Percentiles rank a stretch among this genome's conserved stretches.
Evolutionary conservation across 2,797 vertebrate species (phyloP).

Genomic region (Ctenopoma kingsleyae): DNA sequence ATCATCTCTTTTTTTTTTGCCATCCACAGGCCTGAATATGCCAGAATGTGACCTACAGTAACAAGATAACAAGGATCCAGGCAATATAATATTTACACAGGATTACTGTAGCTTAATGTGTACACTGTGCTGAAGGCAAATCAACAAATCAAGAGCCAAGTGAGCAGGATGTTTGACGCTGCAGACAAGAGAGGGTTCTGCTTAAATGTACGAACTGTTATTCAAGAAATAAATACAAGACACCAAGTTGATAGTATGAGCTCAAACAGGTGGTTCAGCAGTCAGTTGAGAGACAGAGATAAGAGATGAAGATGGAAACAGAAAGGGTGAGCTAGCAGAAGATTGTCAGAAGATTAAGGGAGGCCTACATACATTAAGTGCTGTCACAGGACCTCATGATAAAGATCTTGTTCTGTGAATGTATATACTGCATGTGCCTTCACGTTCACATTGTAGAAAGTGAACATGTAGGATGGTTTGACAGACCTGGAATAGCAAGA

Average conservation of each 20-base stretch:
- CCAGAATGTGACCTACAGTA: neutral
- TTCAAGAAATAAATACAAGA: neutral
- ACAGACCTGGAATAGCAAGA: slow-evolving; percentile 19
- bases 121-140: neutral
- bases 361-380: neutral
- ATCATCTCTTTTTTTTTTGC: too few relatives aligned
- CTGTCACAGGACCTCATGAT: neutral
- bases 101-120: neutral
- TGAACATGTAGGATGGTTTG: neutral
- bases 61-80: slow-evolving; percentile 14
- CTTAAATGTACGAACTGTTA: too few relatives aligned
- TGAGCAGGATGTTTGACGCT: slow-evolving; percentile 26
- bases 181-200: neutral
- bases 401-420: neutral
- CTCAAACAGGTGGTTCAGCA: slow-evolving; percentile 26
- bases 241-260: neutral
- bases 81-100: slow-evolving; percentile 17
- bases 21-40: neutral
- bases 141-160: slow-evolving; percentile 8
- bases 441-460: neutral
- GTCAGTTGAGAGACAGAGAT: slow-evolving; percentile 8
- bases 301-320: neutral
- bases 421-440: neutral
- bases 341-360: neutral
- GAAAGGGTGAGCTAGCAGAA: neutral